These are phyloP conservation scores for Tupaia tana DNA, from an alignment of 2,113 vertebrate genomes.

Conservation along the genomic window DNA sequence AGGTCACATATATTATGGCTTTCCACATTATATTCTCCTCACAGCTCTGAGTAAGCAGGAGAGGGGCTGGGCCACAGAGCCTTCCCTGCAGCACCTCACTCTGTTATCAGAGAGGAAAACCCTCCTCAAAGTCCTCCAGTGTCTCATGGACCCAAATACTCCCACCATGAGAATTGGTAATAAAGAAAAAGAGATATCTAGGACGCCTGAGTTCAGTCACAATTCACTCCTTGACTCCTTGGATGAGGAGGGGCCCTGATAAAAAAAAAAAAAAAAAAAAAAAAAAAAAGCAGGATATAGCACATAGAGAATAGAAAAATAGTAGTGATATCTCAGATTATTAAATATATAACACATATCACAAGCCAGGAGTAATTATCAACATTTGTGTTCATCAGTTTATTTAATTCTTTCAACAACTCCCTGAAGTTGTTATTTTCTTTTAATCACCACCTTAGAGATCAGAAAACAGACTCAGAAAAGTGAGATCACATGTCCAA, in stretches of 20 bases:
- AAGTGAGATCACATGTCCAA: rapidly evolving
- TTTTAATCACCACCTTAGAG: not conserved
- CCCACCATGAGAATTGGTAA: rapidly evolving
- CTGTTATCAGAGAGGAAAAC: not conserved
- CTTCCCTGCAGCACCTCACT: too few relatives aligned
- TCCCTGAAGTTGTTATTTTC: not conserved
- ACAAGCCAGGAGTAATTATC: not conserved
- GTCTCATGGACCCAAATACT: not conserved
- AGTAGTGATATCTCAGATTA: not conserved
- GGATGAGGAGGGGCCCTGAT: not conserved
- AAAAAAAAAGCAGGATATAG: not conserved
- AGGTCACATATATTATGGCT: not conserved
- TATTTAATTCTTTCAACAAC: not conserved
- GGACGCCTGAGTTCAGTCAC: too few relatives aligned
- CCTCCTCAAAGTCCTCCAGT: too few relatives aligned
- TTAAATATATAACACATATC: not conserved
- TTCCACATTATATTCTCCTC: not conserved
- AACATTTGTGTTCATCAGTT: not conserved
- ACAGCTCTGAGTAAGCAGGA: not conserved
- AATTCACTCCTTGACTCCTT: too few relatives aligned
- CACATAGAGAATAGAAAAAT: not conserved
- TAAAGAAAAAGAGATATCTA: not conserved
- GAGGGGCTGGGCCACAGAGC: too few relatives aligned
- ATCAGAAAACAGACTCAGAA: too few relatives aligned
- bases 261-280: not conserved